These are phyloP conservation scores for Thrips palmi DNA, from an alignment of 1,140 invertebrate species.

Conservation along the genomic window DNA sequence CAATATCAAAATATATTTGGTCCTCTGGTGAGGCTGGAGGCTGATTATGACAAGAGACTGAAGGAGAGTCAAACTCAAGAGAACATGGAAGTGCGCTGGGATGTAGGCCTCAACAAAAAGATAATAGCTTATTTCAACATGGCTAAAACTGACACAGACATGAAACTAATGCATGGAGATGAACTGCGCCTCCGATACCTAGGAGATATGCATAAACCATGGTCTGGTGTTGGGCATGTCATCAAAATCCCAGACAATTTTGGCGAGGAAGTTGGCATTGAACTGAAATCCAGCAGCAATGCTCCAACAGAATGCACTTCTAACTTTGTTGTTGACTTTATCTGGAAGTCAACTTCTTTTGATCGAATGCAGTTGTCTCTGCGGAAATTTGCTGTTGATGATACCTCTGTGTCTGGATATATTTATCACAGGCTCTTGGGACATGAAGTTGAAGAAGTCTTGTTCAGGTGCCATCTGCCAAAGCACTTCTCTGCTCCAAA, in stretches of 20 bases:
- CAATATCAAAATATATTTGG: conserved; percentile 99
- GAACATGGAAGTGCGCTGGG: conserved; percentile 97
- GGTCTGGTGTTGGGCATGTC: conserved; percentile 90
- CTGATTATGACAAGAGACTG: conserved; percentile 93
- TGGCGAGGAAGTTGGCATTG: conserved; percentile 94
- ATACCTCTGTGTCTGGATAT: conserved; percentile 88
- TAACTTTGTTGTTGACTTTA: conserved; percentile 97
- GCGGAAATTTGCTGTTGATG: conserved; percentile 90
- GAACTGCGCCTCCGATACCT: conserved; percentile 86
- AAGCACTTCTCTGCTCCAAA: conserved; percentile 96
- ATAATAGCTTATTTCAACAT: conserved; percentile 93
- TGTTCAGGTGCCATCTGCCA: conserved; percentile 76
- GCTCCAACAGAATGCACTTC: conserved; percentile 82
- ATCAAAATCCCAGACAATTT: conserved; percentile 99
- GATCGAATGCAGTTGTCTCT: conserved; percentile 94
- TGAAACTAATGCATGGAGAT: conserved; percentile 99
- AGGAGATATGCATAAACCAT: conserved; percentile 80
- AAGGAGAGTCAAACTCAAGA: conserved; percentile 99
- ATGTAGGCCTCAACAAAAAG: conserved; percentile 95
- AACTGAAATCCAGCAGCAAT: conserved; percentile 77
- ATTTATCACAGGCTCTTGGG: conserved; percentile 94
- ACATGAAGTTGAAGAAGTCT: conserved; percentile 90
- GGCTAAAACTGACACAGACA: conserved; percentile 88
- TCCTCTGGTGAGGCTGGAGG: conserved; percentile 90
- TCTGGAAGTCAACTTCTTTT: conserved; percentile 99